Conservation (phyloP, 1,140 invertebrate species). For the Trichonephila inaurata region DNA sequence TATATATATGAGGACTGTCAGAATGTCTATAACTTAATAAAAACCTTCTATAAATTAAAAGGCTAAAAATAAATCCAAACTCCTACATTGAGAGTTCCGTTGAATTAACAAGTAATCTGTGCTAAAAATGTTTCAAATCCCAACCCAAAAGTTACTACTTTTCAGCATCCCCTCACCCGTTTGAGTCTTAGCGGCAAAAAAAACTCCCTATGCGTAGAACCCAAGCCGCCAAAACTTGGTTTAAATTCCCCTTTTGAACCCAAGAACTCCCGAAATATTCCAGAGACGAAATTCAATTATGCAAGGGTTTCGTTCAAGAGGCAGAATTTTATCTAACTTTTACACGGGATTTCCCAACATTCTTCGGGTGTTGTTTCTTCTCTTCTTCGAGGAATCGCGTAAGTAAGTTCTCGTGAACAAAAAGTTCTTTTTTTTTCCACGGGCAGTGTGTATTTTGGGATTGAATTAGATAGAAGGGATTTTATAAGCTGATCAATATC, state of each 20-base stretch:
- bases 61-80: no score
- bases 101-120: neutral
- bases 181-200: neutral
- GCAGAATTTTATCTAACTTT: conserved; percentile 59
- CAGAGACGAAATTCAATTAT: conserved; percentile 33
- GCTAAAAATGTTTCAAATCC: neutral
- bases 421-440: conserved; percentile 2
- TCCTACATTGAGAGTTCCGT: no score
- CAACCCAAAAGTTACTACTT: neutral
- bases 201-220: neutral
- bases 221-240: conserved; percentile 38
- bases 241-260: conserved; percentile 38
- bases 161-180: neutral
- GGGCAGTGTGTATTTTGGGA: conserved; percentile 10
- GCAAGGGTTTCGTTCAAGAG: conserved; percentile 29
- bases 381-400: neutral
- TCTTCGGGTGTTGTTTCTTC: neutral
- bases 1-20: no score
- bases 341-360: conserved; percentile 13
- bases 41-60: no score
- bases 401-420: neutral
- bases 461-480: conserved; percentile 21
- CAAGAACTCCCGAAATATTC: conserved; percentile 27
- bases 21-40: no score
- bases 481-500: conserved; percentile 26